phyloP scores from a whole-genome alignment of 2,888 invertebrate genomes.

The Oxytorus armatus region DNA sequence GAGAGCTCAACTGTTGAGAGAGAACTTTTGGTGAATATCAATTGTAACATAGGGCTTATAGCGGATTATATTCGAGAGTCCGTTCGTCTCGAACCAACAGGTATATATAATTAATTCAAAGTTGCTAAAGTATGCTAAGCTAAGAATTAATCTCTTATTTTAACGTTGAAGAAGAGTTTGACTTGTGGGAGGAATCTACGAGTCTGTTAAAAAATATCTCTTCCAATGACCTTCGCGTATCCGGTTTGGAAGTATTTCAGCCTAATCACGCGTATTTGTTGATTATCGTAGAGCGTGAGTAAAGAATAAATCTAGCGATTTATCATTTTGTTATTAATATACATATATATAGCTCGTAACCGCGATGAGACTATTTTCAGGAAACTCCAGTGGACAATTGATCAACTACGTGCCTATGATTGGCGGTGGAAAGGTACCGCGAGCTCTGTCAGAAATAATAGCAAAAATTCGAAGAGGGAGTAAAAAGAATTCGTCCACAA shows the following conservation, averaged over 20 bases:
- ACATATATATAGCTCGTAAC: background rate
- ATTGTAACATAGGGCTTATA: constrained; percentile 82
- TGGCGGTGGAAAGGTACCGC: constrained; percentile 27
- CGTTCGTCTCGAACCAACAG: constrained; percentile 69
- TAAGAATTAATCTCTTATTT: background rate
- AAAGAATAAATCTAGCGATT: background rate
- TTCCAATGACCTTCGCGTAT: constrained; percentile 68
- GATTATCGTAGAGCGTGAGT: constrained; percentile 77
- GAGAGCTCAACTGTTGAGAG: constrained; percentile 67
- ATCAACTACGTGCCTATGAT: constrained; percentile 55
- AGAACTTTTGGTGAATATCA: constrained; percentile 81
- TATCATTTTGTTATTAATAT: background rate
- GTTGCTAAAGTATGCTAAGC: background rate
- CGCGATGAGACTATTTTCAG: constrained; percentile 33
- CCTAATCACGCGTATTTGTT: constrained; percentile 74
- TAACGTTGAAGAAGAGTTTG: constrained; percentile 74
- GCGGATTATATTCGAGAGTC: constrained; percentile 79
- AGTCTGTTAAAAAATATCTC: constrained; percentile 74
- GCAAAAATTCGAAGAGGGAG: constrained; percentile 40
- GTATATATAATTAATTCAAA: constrained; percentile 35
- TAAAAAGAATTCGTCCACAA: constrained; percentile 44
- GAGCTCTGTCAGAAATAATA: constrained; percentile 41
- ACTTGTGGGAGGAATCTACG: constrained; percentile 78
- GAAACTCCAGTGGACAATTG: constrained; percentile 56
- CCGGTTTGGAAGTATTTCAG: constrained; percentile 75